Percentiles rank a stretch among this genome's conserved stretches.
These are phyloP conservation scores for Talpa occidentalis DNA, from an alignment of 2,113 vertebrate species.

Conservation along the genomic window DNA sequence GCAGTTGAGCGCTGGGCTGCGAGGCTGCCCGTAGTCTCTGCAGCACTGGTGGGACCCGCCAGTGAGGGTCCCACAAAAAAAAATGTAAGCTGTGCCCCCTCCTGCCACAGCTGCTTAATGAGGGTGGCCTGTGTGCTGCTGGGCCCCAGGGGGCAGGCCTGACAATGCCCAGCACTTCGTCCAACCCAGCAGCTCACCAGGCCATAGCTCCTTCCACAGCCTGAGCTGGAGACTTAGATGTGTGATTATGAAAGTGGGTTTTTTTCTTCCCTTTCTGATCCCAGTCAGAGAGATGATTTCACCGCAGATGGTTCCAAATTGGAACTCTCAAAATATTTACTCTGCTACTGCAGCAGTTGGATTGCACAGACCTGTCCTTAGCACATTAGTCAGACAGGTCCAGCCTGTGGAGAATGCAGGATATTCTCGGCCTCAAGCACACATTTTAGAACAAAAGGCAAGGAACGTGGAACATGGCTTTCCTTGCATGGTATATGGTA, in stretches of 20 bases:
- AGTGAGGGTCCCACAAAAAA: too few species aligned
- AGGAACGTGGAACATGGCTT: neutral
- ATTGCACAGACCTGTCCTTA: neutral
- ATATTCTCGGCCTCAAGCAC: neutral
- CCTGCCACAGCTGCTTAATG: neutral
- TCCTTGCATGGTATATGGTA: neutral
- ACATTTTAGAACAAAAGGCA: neutral
- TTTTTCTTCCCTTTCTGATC: neutral
- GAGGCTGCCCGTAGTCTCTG: too few species aligned
- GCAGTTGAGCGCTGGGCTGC: too few species aligned
- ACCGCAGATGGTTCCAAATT: neutral
- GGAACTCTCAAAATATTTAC: neutral
- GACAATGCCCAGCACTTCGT: neutral
- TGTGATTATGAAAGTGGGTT: accelerated
- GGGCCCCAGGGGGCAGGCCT: neutral
- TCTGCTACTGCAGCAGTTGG: neutral
- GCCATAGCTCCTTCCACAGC: accelerated
- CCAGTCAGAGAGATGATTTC: neutral
- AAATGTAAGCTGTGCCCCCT: neutral
- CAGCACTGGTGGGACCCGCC: too few species aligned
- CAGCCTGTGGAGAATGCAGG: neutral
- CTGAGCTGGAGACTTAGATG: accelerated
- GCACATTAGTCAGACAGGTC: neutral
- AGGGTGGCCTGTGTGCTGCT: neutral
- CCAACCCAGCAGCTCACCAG: neutral